Base-by-base conservation (phyloP, 2,113 vertebrate species). In the Ailuropoda melanoleuca region DNA sequence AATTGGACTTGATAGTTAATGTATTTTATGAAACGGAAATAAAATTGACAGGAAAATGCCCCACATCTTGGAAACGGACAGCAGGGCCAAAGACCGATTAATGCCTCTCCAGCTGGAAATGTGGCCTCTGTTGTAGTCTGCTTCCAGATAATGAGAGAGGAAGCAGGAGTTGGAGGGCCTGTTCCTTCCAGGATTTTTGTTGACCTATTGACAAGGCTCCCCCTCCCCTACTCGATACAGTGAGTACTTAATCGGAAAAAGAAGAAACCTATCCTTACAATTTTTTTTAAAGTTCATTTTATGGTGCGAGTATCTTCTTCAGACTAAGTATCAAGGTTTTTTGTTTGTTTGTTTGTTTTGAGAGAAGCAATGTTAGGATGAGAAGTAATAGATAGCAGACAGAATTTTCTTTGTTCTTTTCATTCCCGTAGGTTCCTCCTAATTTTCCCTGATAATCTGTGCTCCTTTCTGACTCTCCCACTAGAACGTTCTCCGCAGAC, bases 341-440 rank as follows among this genome's bases (percentile, higher is more conserved):
- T 53, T 64, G 1, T 68, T n/a, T 68, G 18, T 19, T 74, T 46
- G 88, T 37, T 39, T 31, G 48, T 75, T 64, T 60, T 26, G 31
- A 81, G n/a, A 84, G 89, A 80, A 39, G 18, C 12, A 80, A 23
- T 46, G 60, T 8, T 88, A 56, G 12, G 43, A 56, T 74, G 24
- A 72, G 55, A 91, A 34, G 24, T 85, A 31, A 72, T 43, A 90
- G 46, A 37, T 8, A 21, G 19, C 18, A 89, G 34, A 90, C 23
- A 88, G 64, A 88, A 91, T 83, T 31, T 78, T 37, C n/a, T 86
- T 80, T 60, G n/a, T 86, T 92, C 26, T 96, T 48, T 77, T 90
- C n/a, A 34, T 64, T 68, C 86, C 34, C 31, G 8, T 46, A 72
- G 83, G 81, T 8, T 88, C 53, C 75, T 90, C 62, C 50, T 66